Percentiles rank a stretch among this genome's conserved stretches.
Evolutionary conservation across 2,113 vertebrate genomes (phyloP).

Genomic region (Morone saxatilis): DNA sequence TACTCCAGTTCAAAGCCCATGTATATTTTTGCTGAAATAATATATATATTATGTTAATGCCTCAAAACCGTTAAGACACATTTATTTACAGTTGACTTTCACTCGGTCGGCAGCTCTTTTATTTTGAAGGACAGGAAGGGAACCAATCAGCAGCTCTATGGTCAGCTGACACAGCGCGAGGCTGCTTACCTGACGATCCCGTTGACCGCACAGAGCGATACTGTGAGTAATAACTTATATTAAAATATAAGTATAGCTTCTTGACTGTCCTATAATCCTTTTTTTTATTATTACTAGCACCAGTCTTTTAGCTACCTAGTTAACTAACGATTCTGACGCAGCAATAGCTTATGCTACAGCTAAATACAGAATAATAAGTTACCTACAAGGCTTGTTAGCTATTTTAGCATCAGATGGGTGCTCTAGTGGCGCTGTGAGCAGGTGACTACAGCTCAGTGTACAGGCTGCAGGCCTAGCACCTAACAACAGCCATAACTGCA

Average conservation of each 20-base stretch:
- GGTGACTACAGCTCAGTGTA: neutral
- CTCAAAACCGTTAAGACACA: neutral
- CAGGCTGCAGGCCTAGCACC: neutral
- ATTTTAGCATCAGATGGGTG: neutral
- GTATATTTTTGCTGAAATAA: neutral
- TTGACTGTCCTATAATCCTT: rapidly evolving
- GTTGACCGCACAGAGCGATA: neutral
- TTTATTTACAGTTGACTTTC: neutral
- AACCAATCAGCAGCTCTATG: neutral
- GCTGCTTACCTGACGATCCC: neutral
- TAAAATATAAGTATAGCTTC: rapidly evolving
- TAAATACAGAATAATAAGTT: neutral
- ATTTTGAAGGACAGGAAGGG: slow-evolving; percentile 34
- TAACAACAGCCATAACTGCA: neutral
- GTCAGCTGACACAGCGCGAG: neutral
- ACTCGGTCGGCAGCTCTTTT: neutral
- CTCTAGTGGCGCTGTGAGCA: neutral
- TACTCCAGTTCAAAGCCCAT: neutral
- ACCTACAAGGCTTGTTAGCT: neutral
- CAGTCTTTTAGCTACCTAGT: neutral
- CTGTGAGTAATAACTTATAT: neutral
- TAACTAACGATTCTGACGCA: too few relatives aligned
- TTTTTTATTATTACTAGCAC: neutral
- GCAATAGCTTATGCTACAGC: too few relatives aligned
- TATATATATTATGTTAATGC: neutral